Evolutionary conservation across 2,797 vertebrate species (phyloP).

Genomic region (Parambassis ranga): DNA sequence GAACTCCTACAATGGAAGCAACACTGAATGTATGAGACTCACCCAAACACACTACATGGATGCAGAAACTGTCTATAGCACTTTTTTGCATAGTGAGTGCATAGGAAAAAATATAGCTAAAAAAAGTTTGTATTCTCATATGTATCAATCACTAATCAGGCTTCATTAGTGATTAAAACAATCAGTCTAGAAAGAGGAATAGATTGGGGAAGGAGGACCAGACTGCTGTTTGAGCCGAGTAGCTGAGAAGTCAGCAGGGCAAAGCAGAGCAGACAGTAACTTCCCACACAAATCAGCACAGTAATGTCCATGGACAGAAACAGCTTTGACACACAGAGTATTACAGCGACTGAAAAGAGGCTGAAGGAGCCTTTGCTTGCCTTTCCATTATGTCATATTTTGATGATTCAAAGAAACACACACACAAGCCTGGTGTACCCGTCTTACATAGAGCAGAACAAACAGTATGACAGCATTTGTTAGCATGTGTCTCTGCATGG

Average conservation of each 20-base stretch:
- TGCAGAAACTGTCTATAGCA: background rate
- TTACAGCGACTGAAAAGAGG: slow-evolving; percentile 10
- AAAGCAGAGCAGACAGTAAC: slow-evolving; percentile 37
- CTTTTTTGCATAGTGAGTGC: too few relatives aligned
- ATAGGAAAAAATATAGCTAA: background rate
- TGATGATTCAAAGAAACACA: slow-evolving; percentile 43
- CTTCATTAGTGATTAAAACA: slow-evolving; percentile 32
- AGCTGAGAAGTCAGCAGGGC: slow-evolving; percentile 38
- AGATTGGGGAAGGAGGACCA: slow-evolving; percentile 23
- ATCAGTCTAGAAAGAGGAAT: slow-evolving; percentile 14
- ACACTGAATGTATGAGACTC: background rate
- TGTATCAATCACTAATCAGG: too few relatives aligned
- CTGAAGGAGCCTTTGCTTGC: background rate
- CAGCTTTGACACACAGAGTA: slow-evolving; percentile 29
- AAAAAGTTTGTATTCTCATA: background rate
- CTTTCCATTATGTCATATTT: slow-evolving; percentile 35
- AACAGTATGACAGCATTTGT: slow-evolving; percentile 41
- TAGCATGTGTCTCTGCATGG: slow-evolving; percentile 30
- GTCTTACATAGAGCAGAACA: slow-evolving; percentile 27
- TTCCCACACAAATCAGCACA: slow-evolving; percentile 28
- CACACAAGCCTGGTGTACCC: slow-evolving; percentile 1
- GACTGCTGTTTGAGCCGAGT: slow-evolving; percentile 20
- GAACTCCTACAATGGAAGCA: background rate
- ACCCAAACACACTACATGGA: background rate
- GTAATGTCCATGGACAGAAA: slow-evolving; percentile 24